Percentiles rank a stretch among this genome's conserved stretches.
Conservation (phyloP, 2,888 invertebrate genomes). For the Chrysopilus asiliformis region DNA sequence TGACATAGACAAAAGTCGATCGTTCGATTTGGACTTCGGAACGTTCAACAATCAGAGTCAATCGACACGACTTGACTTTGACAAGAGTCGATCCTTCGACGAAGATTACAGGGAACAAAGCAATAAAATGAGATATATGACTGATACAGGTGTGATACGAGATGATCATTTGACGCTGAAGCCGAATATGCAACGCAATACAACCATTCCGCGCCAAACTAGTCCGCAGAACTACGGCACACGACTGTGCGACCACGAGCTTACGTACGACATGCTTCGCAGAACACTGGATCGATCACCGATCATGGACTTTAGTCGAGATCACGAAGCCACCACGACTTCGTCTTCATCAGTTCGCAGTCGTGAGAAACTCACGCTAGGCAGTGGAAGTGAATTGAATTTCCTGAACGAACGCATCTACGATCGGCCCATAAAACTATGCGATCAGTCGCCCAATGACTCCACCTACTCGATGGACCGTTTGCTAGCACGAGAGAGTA, state of each 20-base stretch:
- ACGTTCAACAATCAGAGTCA: conserved; percentile 23
- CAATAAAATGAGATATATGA: conserved; percentile 23
- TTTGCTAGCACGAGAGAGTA: conserved; percentile 15
- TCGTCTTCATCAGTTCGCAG: conserved; percentile 21
- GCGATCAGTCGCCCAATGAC: conserved; percentile 23
- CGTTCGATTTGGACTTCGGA: conserved; percentile 34
- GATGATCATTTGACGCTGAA: conserved; percentile 4
- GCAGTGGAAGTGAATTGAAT: conserved; percentile 31
- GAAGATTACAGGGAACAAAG: conserved; percentile 31
- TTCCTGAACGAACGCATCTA: conserved; percentile 31
- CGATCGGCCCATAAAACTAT: conserved; percentile 23
- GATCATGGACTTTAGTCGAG: conserved; percentile 32
- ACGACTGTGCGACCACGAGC: conserved; percentile 33
- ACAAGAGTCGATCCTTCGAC: conserved; percentile 34
- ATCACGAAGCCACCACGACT: conserved; percentile 26
- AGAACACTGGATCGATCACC: conserved; percentile 30
- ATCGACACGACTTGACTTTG: conserved; percentile 28
- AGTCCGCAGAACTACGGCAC: conserved; percentile 35
- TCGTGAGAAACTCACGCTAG: conserved; percentile 30
- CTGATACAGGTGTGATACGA: conserved; percentile 18
- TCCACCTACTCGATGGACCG: conserved; percentile 23
- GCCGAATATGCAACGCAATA: conserved; percentile 3
- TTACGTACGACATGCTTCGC: conserved; percentile 33
- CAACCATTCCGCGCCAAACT: conserved; percentile 20
- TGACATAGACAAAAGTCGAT: conserved; percentile 33